Evolutionary conservation across 2,888 invertebrate species (phyloP).

Genomic region (Macrosiphum euphorbiae): DNA sequence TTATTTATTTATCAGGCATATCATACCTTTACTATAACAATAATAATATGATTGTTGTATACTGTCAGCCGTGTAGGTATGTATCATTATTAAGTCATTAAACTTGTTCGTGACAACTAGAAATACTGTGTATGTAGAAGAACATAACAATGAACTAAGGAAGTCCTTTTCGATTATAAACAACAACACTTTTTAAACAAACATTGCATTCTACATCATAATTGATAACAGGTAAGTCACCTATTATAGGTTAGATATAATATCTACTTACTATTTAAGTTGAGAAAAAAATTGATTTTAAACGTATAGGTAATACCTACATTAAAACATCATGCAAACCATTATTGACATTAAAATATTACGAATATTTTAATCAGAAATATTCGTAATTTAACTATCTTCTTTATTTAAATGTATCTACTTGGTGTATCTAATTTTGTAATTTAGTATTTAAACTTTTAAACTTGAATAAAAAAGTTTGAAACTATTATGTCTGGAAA

Average conservation of each 20-base stretch:
- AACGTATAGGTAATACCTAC: neutral
- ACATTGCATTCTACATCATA: neutral
- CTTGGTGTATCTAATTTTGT: neutral
- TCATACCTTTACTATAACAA: neutral
- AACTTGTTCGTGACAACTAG: slow-evolving; percentile 41
- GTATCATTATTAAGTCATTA: slow-evolving; percentile 38
- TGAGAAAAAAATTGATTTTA: neutral
- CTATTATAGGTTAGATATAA: no score
- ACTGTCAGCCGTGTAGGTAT: neutral
- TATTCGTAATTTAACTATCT: neutral
- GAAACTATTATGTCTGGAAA: no score
- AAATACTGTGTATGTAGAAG: neutral
- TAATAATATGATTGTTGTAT: neutral
- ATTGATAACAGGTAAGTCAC: neutral
- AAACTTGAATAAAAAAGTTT: neutral
- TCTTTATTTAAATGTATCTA: neutral
- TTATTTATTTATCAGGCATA: neutral
- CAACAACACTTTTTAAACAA: neutral
- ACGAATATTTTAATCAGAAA: no score
- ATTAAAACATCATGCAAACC: neutral
- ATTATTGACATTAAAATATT: neutral
- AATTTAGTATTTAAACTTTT: neutral
- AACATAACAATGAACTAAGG: slow-evolving; percentile 47
- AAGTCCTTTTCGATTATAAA: slow-evolving; percentile 23
- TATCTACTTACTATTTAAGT: neutral